These are phyloP conservation scores for Erpornis zantholeuca DNA, from an alignment of 2,113 vertebrate species.

Conservation along the genomic window DNA sequence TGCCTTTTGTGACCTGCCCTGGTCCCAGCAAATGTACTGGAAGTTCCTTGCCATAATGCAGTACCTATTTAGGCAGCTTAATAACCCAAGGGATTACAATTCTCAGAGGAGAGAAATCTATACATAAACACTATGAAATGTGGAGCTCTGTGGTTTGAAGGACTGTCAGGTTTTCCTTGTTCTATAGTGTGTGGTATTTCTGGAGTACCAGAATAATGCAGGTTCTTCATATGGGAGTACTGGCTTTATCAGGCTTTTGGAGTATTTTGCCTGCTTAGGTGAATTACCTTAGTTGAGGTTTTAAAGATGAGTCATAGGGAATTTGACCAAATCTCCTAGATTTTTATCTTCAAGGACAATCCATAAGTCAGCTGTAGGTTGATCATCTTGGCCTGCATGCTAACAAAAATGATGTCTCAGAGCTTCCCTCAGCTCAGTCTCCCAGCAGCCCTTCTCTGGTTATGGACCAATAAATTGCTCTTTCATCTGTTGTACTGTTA, in stretches of 20 bases:
- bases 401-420: background rate
- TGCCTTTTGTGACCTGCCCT: background rate
- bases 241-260: background rate
- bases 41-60: background rate
- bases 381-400: background rate
- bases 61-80: background rate
- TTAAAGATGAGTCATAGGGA: background rate
- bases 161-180: background rate
- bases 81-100: background rate
- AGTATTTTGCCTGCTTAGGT: background rate
- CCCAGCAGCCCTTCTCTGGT: background rate
- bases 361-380: background rate
- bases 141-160: background rate
- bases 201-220: background rate
- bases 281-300: background rate
- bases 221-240: background rate
- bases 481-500: background rate
- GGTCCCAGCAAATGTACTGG: background rate
- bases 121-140: background rate
- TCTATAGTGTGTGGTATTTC: background rate
- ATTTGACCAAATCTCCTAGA: background rate
- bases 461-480: background rate
- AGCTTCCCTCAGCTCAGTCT: background rate
- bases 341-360: background rate
- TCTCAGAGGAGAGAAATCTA: background rate